phyloP scores from a whole-genome alignment of 2,113 vertebrate genomes.

The Porphyrio hochstetteri region DNA sequence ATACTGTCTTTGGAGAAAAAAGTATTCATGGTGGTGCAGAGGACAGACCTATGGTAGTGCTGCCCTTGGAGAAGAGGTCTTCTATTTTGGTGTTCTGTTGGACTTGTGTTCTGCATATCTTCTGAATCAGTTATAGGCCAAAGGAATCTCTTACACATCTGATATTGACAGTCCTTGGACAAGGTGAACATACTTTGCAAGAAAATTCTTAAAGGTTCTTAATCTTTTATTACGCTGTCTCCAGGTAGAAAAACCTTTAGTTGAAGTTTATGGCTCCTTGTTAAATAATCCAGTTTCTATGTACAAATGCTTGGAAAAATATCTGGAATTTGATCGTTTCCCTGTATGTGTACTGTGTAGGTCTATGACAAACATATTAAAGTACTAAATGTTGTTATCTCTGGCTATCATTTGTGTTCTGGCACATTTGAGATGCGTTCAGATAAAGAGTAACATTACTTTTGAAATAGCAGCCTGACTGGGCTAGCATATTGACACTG shows the following conservation, averaged over 20 bases:
- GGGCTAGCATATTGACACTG: not conserved
- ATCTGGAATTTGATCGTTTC: not conserved
- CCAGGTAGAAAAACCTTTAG: not conserved
- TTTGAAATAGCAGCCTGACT: not conserved
- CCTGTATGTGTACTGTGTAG: not conserved
- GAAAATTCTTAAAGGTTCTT: not conserved
- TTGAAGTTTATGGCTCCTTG: not conserved
- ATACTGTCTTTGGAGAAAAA: not conserved
- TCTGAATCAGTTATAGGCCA: not conserved
- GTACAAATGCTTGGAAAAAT: not conserved
- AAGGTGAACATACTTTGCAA: not conserved
- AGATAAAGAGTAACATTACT: not conserved
- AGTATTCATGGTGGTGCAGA: not conserved
- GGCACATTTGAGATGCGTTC: not conserved
- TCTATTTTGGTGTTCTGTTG: not conserved
- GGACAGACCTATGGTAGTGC: not conserved
- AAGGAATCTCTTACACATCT: not conserved
- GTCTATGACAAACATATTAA: not conserved
- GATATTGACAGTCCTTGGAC: not conserved
- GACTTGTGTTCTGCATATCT: not conserved
- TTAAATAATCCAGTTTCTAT: not conserved
- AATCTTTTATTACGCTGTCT: not conserved
- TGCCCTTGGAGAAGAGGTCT: not conserved
- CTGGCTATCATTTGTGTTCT: not conserved
- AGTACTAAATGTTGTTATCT: not conserved